Evolutionary conservation across 2,888 invertebrate species (phyloP).

Genomic region (Ormyrus labotus): DNA sequence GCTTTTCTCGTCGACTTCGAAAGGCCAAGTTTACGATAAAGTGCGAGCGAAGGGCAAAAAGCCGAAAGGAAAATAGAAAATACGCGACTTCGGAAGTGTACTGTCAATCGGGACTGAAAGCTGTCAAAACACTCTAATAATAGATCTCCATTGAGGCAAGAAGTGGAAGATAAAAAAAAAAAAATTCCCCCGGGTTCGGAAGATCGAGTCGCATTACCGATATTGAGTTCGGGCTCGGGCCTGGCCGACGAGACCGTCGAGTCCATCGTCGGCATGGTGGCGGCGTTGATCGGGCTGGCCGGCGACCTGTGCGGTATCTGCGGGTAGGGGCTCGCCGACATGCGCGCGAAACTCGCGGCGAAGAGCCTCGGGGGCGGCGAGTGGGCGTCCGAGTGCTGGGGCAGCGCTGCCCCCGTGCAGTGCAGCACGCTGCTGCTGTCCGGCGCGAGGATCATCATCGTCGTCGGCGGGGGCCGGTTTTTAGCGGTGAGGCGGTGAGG

Average conservation of each 20-base stretch:
- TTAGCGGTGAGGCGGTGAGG: neutral
- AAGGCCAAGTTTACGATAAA: no score
- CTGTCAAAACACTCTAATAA: no score
- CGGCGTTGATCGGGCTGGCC: conserved; percentile 40
- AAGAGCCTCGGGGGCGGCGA: conserved; percentile 65
- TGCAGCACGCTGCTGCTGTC: conserved; percentile 82
- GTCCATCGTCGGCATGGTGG: conserved; percentile 74
- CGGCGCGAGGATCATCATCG: conserved; percentile 81
- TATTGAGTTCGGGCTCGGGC: conserved; percentile 84
- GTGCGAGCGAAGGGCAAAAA: neutral
- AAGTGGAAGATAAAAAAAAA: no score
- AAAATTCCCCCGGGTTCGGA: no score
- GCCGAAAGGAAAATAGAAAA: neutral
- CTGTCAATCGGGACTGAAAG: no score
- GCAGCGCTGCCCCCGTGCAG: conserved; percentile 65
- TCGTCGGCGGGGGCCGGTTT: neutral
- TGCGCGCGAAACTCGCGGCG: conserved; percentile 59
- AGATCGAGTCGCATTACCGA: conserved; percentile 78
- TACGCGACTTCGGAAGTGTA: neutral
- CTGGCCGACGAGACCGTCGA: conserved; percentile 74
- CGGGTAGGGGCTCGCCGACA: conserved; percentile 34
- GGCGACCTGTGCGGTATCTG: conserved; percentile 11
- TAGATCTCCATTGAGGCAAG: no score
- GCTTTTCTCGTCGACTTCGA: no score
- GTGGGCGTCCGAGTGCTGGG: conserved; percentile 50